Base-by-base conservation (phyloP, 2,113 vertebrate species). In the Cyprinodon variegatus region DNA sequence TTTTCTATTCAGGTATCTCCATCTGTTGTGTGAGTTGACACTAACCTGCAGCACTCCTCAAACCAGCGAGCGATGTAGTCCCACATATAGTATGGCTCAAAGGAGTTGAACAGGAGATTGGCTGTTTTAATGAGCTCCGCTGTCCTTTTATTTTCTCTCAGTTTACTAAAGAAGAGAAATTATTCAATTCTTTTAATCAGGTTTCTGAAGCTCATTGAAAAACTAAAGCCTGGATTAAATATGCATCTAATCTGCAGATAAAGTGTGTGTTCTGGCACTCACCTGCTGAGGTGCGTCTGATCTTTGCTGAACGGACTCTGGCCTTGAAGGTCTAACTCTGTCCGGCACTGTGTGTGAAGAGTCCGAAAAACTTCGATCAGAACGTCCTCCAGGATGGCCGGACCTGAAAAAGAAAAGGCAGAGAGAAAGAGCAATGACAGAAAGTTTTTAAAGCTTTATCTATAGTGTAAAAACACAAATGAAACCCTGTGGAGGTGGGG, bases 1-100 rank as follows among this genome's bases (percentile, higher is more conserved):
- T 57, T 57, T 53, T 7, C 20, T 17, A 53, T 53, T 20, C 9
- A 57, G 9, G 17, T n/a, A 8, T 57, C 17, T 57, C 7, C 20
- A 20, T 57, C 50, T 57, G 6, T 14, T 17, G 5, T n/a, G 50
- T 14, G n/a, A 9, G 50, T 57, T n/a, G 15, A 65, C 11, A 83
- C 82, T 66, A 88, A 99, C 98, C 98, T 96, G 95, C 97, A 99
- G 89, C 97, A 98, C 83, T 99, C 98, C 93, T 99, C 97, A 93
- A 99, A 99, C 97, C 97, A 99, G 68, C 96, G 95, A 74, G 97
- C 96, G 79, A 99, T 96, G 46, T 99, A 99, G 94, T 99, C 97
- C 98, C 98, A 99, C 98, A 99, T 99, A 88, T 99, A 99, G 89
- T 97, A 99, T 50, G 98, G 98, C 93, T 99, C 98, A 91, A 99